Base-by-base conservation (phyloP, 2,113 vertebrate species). In the Symphodus melops region DNA sequence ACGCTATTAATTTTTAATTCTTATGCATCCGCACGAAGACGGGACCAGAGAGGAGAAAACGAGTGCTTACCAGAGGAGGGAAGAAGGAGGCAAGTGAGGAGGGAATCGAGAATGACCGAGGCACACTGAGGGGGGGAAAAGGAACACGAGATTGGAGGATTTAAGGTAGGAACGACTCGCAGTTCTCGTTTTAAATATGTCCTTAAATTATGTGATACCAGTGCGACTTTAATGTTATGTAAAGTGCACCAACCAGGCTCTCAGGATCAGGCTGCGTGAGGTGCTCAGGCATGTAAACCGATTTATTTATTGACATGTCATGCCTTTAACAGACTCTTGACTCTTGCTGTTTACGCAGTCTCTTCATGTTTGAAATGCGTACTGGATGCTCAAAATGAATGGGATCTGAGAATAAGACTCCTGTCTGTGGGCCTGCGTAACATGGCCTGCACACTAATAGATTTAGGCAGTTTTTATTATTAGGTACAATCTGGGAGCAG, bases 11-110 rank as follows among this genome's bases (percentile, higher is more conserved):
- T 93, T 93, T 92, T 93, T 92, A 82, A 94, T 93, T 92, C 92
- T 86, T 91, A 92, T 94, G 93, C 92, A 93, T 94, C 89, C 80
- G 86, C 91, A 92, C 90, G 92, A 93, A 93, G 91, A 93, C 89
- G 84, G 77, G 81, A 90, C 83, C 86, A 86, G 89, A 85, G 83
- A 82, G 86, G 85, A 90, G 91, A 85, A 86, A 88, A 77, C 83
- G 84, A 92, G 90, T 80, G 88, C 87, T 89, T 88, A 91, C 79
- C 86, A 82, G 73, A 83, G 80, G 62, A 68, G 83, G 76, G 69
- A 79, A 84, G 78, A 58, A 79, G 82, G 85, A 84, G 79, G 79
- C 75, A 64, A 77, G 72, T 81, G 80, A 79, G 75, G 83, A 84
- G 84, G 73, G 79, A 77, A 51, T 85, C 52, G 37, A 92, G 89